Base-by-base conservation (phyloP, 1,140 invertebrate genomes). In the Polyergus mexicanus region DNA sequence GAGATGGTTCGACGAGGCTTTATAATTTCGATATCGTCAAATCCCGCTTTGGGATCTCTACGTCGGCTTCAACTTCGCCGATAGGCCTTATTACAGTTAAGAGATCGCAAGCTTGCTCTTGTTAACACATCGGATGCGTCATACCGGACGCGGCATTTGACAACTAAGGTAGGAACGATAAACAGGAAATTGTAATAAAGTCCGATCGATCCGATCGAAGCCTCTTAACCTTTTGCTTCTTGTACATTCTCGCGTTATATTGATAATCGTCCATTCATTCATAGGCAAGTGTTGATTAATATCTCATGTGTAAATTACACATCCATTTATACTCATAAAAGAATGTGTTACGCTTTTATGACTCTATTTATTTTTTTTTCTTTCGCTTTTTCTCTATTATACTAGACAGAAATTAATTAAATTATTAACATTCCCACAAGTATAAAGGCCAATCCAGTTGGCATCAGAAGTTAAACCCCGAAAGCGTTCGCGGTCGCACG, bases 401-500 rank as follows among this genome's bases (percentile, higher is more conserved):
- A 51, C 16, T 51, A 19, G 19, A 51, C 47, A 0, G 13, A 51
- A 51, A 5, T 51, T 51, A 51, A 51, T 51, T 51, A 51, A 16
- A 51, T 51, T 51, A 51, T 51, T 6, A 51, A 6, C 47, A 51
- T 19, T 16, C 47, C 47, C 44, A 13, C 44, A 51, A 51, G 1
- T 51, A 5, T 51, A 51, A 51, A 51, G 47, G 13, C 13, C 11
- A 19, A 51, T 51, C 47, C 47, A 19, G 16, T 19, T 51, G 47
- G 47, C 47, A 51, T 51, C 16, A 19, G 5, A 19, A 51, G 47
- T 51, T 51, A 51, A 51, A 62, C 4, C 51, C 51, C 83, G 60
- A 83, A 83, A 90, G 85, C 84, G 72, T 38, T 83, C 76, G 44
- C 16, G 16, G 8, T 62, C 25, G 25, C 22, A 16, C 22, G 60